These are phyloP conservation scores for Phyllopteryx taeniolatus DNA, from an alignment of 2,113 vertebrate genomes.

Conservation along the genomic window DNA sequence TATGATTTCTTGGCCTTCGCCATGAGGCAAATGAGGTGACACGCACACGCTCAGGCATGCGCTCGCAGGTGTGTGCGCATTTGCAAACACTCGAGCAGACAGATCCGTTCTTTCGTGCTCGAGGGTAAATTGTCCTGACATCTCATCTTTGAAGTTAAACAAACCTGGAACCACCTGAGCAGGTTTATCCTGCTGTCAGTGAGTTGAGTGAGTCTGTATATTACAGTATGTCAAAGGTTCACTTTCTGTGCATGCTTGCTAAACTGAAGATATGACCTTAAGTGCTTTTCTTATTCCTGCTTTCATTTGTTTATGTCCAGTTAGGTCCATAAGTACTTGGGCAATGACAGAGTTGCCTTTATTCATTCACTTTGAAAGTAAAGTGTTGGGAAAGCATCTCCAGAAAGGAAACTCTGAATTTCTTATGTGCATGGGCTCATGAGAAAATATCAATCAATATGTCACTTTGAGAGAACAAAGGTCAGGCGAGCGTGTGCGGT, in stretches of 20 bases:
- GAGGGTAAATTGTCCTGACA: conserved; percentile 51
- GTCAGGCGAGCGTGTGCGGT: no score
- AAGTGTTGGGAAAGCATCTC: neutral
- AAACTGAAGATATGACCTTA: neutral
- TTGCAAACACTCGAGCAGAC: conserved; percentile 25
- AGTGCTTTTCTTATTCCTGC: neutral
- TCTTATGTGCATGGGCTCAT: no score
- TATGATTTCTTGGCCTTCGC: conserved; percentile 41
- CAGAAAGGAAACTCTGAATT: neutral
- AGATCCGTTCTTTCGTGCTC: conserved; percentile 41
- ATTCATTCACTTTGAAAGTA: neutral
- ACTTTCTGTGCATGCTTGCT: neutral
- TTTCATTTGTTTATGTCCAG: no score
- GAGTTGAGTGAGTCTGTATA: conserved; percentile 7
- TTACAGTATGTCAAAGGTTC: conserved; percentile 7
- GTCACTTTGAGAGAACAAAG: no score
- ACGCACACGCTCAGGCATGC: conserved; percentile 1
- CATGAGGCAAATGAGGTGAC: conserved; percentile 21
- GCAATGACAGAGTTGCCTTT: neutral
- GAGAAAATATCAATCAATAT: no score
- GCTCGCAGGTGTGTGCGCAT: neutral
- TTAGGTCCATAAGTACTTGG: neutral
- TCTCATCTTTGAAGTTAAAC: conserved; percentile 65
- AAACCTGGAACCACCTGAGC: conserved; percentile 59
- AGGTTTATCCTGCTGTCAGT: conserved; percentile 62